Evolutionary conservation across 2,888 invertebrate species (phyloP).

Genomic region (Acrobasis suavella): DNA sequence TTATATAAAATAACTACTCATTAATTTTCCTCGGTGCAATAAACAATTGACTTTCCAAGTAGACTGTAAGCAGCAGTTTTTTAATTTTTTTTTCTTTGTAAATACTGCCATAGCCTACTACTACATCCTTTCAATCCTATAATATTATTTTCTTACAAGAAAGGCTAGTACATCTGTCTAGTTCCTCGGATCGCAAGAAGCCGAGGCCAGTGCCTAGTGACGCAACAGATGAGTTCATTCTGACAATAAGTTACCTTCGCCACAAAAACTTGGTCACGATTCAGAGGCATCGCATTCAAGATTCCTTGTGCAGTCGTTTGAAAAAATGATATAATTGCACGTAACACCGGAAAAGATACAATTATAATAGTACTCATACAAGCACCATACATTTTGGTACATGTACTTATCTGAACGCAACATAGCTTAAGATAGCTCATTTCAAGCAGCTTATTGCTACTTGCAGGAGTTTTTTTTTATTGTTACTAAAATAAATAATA

Average conservation of each 20-base stretch:
- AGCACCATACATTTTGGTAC: background rate
- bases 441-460: no score
- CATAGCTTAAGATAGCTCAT: background rate
- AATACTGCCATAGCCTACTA: no score
- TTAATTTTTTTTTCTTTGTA: no score
- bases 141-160: background rate
- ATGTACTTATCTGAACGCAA: background rate
- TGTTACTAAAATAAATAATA: no score
- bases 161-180: background rate
- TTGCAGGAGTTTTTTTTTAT: no score
- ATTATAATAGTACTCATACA: background rate
- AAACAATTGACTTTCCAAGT: no score
- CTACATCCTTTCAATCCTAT: background rate
- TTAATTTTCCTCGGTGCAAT: no score
- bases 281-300: conserved; percentile 5
- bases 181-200: conserved; percentile 1
- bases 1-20: no score
- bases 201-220: conserved; percentile 38
- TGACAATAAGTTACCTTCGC: conserved; percentile 48
- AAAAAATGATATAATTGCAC: background rate
- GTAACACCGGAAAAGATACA: background rate
- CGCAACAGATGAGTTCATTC: conserved; percentile 67
- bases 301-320: conserved; percentile 4
- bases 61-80: no score
- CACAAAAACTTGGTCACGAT: conserved; percentile 22